phyloP scores from a whole-genome alignment of 2,888 invertebrate species.

The Tholera decimalis region DNA sequence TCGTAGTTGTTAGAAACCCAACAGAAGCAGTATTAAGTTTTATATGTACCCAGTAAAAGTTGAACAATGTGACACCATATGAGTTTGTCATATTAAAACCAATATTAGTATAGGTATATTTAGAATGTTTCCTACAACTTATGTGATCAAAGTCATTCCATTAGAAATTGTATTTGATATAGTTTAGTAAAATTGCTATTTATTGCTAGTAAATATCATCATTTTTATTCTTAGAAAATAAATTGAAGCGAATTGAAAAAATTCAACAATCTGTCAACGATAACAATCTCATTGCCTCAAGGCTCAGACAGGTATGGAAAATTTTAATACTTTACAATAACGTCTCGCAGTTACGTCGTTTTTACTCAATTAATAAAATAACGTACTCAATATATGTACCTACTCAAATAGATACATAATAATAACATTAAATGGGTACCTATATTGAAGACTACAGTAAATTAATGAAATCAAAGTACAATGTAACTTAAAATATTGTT shows the following conservation, averaged over 20 bases:
- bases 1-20: conserved; percentile 50
- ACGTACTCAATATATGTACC: conserved; percentile 4
- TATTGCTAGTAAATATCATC: conserved; percentile 58
- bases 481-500: conserved; percentile 39
- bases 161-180: conserved; percentile 58
- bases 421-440: background rate
- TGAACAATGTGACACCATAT: conserved; percentile 27
- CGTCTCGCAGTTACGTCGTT: conserved; percentile 2
- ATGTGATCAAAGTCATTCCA: conserved; percentile 79
- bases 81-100: conserved; percentile 33
- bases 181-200: conserved; percentile 63
- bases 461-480: conserved; percentile 48
- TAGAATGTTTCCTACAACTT: conserved; percentile 54
- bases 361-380: conserved; percentile 28
- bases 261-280: conserved; percentile 5
- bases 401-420: conserved; percentile 12
- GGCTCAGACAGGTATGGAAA: conserved; percentile 12
- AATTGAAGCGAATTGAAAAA: conserved; percentile 38
- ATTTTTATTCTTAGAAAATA: conserved; percentile 31
- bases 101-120: conserved; percentile 20
- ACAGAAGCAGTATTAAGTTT: conserved; percentile 66
- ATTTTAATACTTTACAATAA: conserved; percentile 17
- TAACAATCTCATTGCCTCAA: conserved; percentile 48
- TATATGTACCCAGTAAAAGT: conserved; percentile 37
- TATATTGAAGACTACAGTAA: conserved; percentile 5